phyloP scores from a whole-genome alignment of 2,113 vertebrate species.

The Sylvia atricapilla region DNA sequence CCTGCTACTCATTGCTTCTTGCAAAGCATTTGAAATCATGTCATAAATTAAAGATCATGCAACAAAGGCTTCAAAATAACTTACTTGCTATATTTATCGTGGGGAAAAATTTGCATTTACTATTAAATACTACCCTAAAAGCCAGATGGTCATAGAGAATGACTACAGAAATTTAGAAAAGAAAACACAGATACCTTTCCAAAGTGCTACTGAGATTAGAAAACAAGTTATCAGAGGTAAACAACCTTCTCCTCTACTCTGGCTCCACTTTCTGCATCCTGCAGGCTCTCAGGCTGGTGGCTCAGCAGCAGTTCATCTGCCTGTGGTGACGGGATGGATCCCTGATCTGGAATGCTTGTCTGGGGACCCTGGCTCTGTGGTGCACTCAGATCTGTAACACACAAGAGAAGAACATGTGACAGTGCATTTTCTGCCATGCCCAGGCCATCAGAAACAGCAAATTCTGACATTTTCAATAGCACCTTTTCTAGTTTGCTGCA shows the following conservation, averaged over 20 bases:
- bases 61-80: conserved; percentile 65
- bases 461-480: neutral
- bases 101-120: neutral
- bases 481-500: neutral
- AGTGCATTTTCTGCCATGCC: neutral
- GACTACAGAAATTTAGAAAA: conserved; percentile 34
- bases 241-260: conserved; percentile 86
- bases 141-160: conserved; percentile 3
- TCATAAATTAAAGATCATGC: conserved; percentile 59
- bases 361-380: conserved; percentile 10
- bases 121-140: conserved; percentile 63
- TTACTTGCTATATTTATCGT: conserved; percentile 58
- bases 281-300: conserved; percentile 53
- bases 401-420: conserved; percentile 35
- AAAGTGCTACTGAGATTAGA: conserved; percentile 51
- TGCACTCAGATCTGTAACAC: conserved; percentile 72
- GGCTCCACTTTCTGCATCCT: conserved; percentile 70
- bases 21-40: conserved; percentile 28
- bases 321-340: neutral
- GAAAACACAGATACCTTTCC: neutral
- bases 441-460: neutral
- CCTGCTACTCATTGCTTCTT: neutral
- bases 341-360: neutral
- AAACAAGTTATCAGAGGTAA: conserved; percentile 81
- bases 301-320: conserved; percentile 57